Evolutionary conservation across 1,140 invertebrate species (phyloP), one percentile per base, ranked within the genome.

Genomic region (Drosophila lacertosa): DNA sequence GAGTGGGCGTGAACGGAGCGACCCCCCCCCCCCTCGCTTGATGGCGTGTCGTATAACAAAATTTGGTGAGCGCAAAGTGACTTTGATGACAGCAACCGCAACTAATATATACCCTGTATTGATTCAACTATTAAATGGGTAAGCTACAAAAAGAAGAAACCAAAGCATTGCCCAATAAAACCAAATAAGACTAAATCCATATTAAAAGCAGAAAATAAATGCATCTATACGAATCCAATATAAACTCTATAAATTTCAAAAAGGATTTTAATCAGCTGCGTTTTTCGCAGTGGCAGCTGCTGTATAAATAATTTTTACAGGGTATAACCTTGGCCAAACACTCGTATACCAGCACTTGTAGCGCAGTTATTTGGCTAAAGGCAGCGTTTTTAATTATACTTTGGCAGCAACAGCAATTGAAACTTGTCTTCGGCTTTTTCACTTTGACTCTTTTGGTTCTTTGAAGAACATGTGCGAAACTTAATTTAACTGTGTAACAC

Each of bases 21-120:
- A n/a, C n/a, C n/a, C n/a, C n/a, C n/a, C n/a, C n/a, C n/a, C n/a
- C n/a, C n/a, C n/a, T n/a, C n/a, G n/a, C n/a, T 15, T 13, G 50
- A 15, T 7, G 6, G 37, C 39, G 29, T 54, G 54, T 59, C 39
- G 59, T 26, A 15, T 84, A 77, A 74, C 51, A 63, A 62, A 70
- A 62, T 75, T 76, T 84, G 57, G 42, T 37, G 18, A 48, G 18
- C 22, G 48, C 53, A 58, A 50, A 80, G 60, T 67, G 62, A 74
- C 77, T 84, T 86, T 86, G 81, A 84, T 84, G 86, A 74, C 73
- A 81, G 77, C 70, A 88, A 73, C 81, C 77, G 62, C 81, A 80
- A 44, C 65, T 71, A 63, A 67, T 55, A 64, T 55, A 64, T 45
- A 58, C 39, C 10, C 15, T 40, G 11, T 1, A 26, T 26, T 26